These are phyloP conservation scores for Nannoperca obscura DNA, from an alignment of 2,797 vertebrate species.

Conservation along the genomic window DNA sequence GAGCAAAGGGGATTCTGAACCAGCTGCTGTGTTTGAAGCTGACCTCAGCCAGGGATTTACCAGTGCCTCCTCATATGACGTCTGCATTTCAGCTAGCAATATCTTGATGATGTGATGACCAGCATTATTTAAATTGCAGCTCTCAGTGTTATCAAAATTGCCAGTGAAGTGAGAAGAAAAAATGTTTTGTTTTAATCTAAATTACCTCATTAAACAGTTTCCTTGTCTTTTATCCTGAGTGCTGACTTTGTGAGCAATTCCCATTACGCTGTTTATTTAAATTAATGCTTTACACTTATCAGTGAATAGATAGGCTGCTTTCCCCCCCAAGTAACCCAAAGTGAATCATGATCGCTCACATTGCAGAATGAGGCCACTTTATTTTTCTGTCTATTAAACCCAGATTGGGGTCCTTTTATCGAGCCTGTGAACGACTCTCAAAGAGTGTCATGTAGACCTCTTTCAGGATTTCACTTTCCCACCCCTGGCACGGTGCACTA, in stretches of 20 bases:
- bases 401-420: constrained; percentile 58
- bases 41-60: constrained; percentile 71
- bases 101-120: constrained; percentile 60
- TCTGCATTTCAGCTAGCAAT: constrained; percentile 56
- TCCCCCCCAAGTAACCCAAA: constrained; percentile 61
- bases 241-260: constrained; percentile 58
- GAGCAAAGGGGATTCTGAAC: constrained; percentile 75
- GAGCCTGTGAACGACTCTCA: constrained; percentile 56
- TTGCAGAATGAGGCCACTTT: constrained; percentile 60
- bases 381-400: constrained; percentile 66
- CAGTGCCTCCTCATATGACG: constrained; percentile 60
- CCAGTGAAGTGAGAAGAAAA: constrained; percentile 23
- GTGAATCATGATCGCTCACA: constrained; percentile 65
- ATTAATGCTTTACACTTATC: constrained; percentile 68
- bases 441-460: constrained; percentile 47
- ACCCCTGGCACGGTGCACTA: constrained; percentile 46
- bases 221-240: constrained; percentile 31
- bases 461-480: constrained; percentile 65
- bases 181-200: constrained; percentile 60
- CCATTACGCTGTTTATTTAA: constrained; percentile 66
- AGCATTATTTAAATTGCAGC: constrained; percentile 68
- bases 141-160: constrained; percentile 53
- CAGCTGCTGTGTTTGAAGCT: constrained; percentile 69
- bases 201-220: constrained; percentile 66
- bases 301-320: constrained; percentile 55